phyloP scores from a whole-genome alignment of 2,113 vertebrate species.

The rat (Rattus norvegicus) region GRCr8 NC_086020.1:189268001-189268500 shows the following conservation, averaged over 20 bases:
- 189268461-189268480: neutral
- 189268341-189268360: neutral
- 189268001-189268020: neutral
- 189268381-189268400: neutral
- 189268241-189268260: neutral
- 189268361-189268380: neutral
- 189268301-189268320: neutral
- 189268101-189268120: neutral
- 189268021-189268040: neutral
- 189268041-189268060: neutral
- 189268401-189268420: neutral
- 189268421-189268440: neutral
- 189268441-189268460: neutral
- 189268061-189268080: neutral
- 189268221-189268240: neutral
- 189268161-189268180: fast-evolving
- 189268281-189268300: neutral
- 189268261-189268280: neutral
- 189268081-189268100: neutral
- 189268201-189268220: neutral
- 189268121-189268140: neutral
- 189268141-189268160: neutral
- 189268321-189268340: neutral
- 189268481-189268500: neutral
- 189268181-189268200: neutral